Evolutionary conservation across 2,113 vertebrate species (phyloP), one percentile per base, ranked within the genome.

Genomic region (Equus przewalskii): DNA sequence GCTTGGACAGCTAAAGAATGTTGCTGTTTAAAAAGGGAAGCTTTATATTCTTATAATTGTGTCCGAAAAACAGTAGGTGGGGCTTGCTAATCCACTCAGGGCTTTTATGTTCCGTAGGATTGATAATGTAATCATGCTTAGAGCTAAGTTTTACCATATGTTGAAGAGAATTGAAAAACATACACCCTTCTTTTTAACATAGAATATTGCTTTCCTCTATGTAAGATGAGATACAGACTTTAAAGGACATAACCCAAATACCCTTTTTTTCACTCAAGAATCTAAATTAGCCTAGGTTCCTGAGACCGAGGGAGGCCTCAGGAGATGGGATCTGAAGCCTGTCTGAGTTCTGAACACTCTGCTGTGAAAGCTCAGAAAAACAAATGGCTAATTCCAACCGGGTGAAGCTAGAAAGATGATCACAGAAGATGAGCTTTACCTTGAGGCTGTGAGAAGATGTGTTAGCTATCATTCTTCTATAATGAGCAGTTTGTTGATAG

Each of bases 401-500:
- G 6, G 22, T 64, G 11, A 67, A 70, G 15, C 26, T 56, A 33
- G 16, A 56, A 86, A 76, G 41, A 49, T 64, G 51, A 64, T 87
- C 30, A 7, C 33, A 41, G 36, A 75, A 83, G 3, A 72, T 46
- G 13, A 70, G 6, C n/a, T 69, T 92, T 76, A 70, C 72, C 21
- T 54, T 15, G 44, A 85, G 75, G 82, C 56, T 89, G 16, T n/a
- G 67, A 69, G 26, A 88, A 75, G 41, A 36, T 72, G 14, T 78
- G 9, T 36, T 36, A 70, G 33, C 46, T 75, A 49, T 89, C 36
- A 41, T 93, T 92, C 30, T 83, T 56, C 24, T 24, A 5, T 72
- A 89, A 58, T 14, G 44, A 69, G 24, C 51, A 7, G 69, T 94
- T 89, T 91, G 86, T 49, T 91, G 51, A 95, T 65, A 85, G 28